These are phyloP conservation scores for Sphyrna mokarran DNA, from an alignment of 2,113 vertebrate species.

Conservation along the genomic window DNA sequence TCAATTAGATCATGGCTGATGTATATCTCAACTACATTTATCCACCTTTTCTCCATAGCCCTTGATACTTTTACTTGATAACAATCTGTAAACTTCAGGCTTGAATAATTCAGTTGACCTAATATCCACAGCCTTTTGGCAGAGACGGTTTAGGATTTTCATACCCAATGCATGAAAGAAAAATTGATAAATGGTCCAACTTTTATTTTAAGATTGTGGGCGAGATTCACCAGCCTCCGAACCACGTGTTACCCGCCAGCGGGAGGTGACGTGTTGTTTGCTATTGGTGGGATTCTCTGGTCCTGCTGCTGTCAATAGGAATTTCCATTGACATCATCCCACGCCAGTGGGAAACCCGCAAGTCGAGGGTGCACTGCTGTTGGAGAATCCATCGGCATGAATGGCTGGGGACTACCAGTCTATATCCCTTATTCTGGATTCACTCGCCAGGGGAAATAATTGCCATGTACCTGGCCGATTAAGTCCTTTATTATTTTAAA, in stretches of 20 bases:
- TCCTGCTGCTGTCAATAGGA: too few species aligned
- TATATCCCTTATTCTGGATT: background rate
- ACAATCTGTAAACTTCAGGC: background rate
- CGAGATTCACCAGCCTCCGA: too few species aligned
- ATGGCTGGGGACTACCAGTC: too few species aligned
- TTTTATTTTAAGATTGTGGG: background rate
- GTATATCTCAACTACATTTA: background rate
- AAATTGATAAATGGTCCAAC: background rate
- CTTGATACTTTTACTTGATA: background rate
- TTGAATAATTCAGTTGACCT: background rate
- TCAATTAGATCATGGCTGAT: background rate
- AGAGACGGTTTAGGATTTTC: background rate
- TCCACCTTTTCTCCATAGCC: background rate
- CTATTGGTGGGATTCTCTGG: too few species aligned
- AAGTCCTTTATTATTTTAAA: conserved; percentile 14
- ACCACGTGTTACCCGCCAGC: too few species aligned
- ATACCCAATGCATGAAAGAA: background rate
- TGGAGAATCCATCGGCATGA: too few species aligned
- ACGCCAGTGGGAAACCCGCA: too few species aligned
- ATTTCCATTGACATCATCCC: too few species aligned
- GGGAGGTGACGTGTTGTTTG: too few species aligned
- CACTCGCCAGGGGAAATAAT: background rate
- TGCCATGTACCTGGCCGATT: background rate
- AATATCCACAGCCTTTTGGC: background rate
- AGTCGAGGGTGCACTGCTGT: too few species aligned